These are phyloP conservation scores for Brachystomella parvula DNA, from an alignment of 1,140 invertebrate genomes.

Conservation along the genomic window DNA sequence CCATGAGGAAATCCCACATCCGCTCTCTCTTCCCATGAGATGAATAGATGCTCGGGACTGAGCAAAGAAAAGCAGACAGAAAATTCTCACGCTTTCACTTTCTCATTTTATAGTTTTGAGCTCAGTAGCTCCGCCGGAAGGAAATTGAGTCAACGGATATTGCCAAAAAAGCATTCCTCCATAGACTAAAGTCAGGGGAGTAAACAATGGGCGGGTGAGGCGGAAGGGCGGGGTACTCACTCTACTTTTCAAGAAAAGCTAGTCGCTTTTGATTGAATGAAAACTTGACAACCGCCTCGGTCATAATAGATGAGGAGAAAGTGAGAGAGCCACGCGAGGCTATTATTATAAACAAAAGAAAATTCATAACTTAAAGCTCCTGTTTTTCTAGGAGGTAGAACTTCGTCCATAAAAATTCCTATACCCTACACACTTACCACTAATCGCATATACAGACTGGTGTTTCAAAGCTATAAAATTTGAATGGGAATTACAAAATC, in stretches of 20 bases:
- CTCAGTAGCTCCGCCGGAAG: neutral
- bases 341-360: no score
- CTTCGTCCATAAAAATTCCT: neutral
- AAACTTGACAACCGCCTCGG: neutral
- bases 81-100: neutral
- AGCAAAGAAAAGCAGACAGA: neutral
- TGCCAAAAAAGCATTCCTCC: no score
- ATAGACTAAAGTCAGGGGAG: no score
- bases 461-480: neutral
- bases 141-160: no score
- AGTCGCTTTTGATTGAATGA: slow-evolving; percentile 4
- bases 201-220: neutral
- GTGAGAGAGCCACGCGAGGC: no score
- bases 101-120: neutral
- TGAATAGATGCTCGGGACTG: no score
- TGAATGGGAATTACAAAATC: slow-evolving; percentile 1
- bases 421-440: neutral
- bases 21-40: no score
- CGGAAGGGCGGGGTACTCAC: no score
- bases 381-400: neutral
- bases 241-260: neutral
- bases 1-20: neutral
- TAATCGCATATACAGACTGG: neutral
- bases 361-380: neutral
- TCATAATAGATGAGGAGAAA: neutral